Conservation (phyloP, 2,888 invertebrate species). For the Orthosia cruda region DNA sequence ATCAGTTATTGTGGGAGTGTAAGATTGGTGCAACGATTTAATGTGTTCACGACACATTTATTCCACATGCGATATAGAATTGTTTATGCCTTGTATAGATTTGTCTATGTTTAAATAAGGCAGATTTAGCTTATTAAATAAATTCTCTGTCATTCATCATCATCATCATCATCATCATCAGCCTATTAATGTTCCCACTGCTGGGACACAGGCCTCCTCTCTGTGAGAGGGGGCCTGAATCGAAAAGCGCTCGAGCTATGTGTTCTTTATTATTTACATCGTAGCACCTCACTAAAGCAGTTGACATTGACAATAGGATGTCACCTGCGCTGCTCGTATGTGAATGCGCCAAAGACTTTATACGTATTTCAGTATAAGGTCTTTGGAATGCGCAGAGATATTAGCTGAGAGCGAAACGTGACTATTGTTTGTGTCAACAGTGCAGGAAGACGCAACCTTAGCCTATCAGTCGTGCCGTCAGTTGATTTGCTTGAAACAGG, state of each 20-base stretch:
- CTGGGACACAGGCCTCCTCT: no score
- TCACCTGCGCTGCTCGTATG: neutral
- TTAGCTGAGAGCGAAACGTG: no score
- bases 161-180: no score
- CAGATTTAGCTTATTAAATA: neutral
- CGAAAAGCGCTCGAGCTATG: conserved; percentile 3
- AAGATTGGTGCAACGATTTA: no score
- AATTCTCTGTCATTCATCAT: conserved; percentile 3
- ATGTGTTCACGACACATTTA: no score
- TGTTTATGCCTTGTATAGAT: neutral
- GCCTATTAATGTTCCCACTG: no score
- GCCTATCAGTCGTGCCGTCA: neutral
- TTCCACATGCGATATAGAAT: neutral
- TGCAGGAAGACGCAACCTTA: neutral
- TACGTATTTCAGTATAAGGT: no score
- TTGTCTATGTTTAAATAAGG: no score
- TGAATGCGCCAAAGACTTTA: no score
- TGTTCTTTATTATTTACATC: conserved; percentile 10
- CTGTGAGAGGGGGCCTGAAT: neutral
- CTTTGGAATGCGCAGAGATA: no score
- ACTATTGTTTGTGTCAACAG: no score
- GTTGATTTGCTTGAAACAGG: neutral
- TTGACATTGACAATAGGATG: neutral
- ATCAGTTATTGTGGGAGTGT: no score
- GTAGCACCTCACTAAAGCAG: neutral